A percentile compares a stretch with the other conserved stretches of the same genome.
Evolutionary conservation across 2,888 invertebrate species (phyloP).

Genomic region (Nemotelus nigrinus): DNA sequence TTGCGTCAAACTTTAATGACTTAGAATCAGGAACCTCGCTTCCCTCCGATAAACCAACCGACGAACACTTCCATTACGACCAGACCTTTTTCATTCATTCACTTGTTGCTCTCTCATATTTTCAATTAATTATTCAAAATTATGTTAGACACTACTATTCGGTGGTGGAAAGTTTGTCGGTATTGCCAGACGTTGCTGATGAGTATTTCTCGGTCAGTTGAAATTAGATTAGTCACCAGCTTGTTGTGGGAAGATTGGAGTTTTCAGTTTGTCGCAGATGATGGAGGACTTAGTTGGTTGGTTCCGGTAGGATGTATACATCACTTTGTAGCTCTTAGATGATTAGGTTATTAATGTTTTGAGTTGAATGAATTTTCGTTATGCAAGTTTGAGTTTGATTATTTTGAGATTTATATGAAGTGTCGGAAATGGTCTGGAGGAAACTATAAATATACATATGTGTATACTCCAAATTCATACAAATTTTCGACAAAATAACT

Average conservation of each 20-base stretch:
- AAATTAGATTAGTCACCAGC: slow-evolving; percentile 18
- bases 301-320: too few species aligned
- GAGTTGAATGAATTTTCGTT: too few species aligned
- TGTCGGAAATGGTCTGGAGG: too few species aligned
- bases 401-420: too few species aligned
- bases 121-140: slow-evolving; percentile 41
- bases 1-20: slow-evolving; percentile 36
- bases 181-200: neutral
- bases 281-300: too few species aligned
- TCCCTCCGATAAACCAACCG: neutral
- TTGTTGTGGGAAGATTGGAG: neutral
- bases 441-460: too few species aligned
- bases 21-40: slow-evolving; percentile 19
- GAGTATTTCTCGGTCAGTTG: slow-evolving; percentile 3
- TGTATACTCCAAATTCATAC: too few species aligned
- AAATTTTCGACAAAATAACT: too few species aligned
- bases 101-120: slow-evolving; percentile 39
- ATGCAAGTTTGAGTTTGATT: too few species aligned
- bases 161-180: slow-evolving; percentile 2
- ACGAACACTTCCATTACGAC: neutral
- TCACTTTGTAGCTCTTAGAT: too few species aligned
- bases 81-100: slow-evolving; percentile 3
- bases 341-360: too few species aligned
- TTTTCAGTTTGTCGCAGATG: too few species aligned
- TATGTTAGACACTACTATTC: slow-evolving; percentile 18